Base-by-base conservation (phyloP, 2,888 invertebrate species). In the Pristionchus mayeri region DNA sequence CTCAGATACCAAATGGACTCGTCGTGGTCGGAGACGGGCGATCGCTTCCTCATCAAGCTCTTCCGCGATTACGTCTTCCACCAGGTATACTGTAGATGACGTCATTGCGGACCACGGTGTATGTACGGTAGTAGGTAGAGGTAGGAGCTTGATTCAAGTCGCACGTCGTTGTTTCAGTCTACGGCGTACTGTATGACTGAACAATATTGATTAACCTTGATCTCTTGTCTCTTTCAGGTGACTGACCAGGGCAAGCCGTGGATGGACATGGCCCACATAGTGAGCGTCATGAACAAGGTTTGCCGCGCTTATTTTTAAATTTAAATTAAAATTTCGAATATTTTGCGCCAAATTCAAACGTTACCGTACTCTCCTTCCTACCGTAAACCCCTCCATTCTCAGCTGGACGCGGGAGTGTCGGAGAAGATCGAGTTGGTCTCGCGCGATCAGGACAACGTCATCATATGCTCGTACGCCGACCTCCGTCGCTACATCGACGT, bases 21-120 rank as follows among this genome's bases (percentile, higher is more conserved):
- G 18, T 95, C 96, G 21, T 99, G 99, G 98, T 96, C 97, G 52
- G 99, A 99, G 94, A 98, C 98, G 34, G 98, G 98, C 30, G 97
- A 98, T 94, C 95, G 98, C 84, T 99, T 98, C 94, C 96, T 99
- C 96, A 94, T 99, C 94, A 98, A 98, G 94, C 94, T 99, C 93
- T 99, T 98, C 95, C 95, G 98, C 87, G 98, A 99, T 94, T 97
- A 97, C 93, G 95, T 98, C 92, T 98, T 99, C 94, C 98, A 99
- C 94, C 96, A 97, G 93, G 88, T 88, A 60, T 24, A 16, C 30
- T 2, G 50, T 50, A 50, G 4, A 27, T n/a, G n/a, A n/a, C n/a
- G n/a, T n/a, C n/a, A n/a, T n/a, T n/a, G n/a, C n/a, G n/a, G n/a
- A n/a, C n/a, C n/a, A n/a, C n/a, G n/a, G n/a, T n/a, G n/a, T n/a